Conservation (phyloP, 2,797 vertebrate genomes). For the Tolypeutes matacus region DNA sequence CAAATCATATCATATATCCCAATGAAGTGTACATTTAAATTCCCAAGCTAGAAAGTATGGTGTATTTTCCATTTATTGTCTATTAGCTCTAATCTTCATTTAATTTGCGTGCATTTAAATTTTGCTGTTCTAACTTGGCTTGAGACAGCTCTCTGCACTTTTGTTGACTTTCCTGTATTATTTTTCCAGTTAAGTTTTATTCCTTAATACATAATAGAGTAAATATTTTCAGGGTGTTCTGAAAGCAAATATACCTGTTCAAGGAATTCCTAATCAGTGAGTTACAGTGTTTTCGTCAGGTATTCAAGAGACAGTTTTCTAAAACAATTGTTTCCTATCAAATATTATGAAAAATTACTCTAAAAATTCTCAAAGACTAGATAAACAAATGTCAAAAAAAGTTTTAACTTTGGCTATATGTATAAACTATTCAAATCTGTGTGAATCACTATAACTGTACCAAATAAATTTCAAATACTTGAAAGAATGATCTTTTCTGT, state of each 20-base stretch:
- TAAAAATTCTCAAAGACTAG: constrained; percentile 22
- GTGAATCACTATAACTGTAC: background rate
- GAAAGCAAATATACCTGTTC: background rate
- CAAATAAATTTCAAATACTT: constrained; percentile 39
- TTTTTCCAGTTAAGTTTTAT: background rate
- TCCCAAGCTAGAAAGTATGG: background rate
- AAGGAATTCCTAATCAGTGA: background rate
- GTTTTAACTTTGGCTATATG: constrained; percentile 24
- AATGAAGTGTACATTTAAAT: constrained; percentile 22
- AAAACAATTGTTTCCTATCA: constrained; percentile 56
- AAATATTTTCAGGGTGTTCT: constrained; percentile 27
- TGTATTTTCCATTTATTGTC: background rate
- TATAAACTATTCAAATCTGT: constrained; percentile 46
- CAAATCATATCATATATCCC: background rate
- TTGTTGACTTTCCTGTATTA: constrained; percentile 21
- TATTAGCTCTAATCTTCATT: background rate
- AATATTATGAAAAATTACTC: constrained; percentile 37
- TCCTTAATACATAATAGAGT: background rate
- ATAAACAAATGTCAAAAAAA: constrained; percentile 56
- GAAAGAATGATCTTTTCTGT: background rate
- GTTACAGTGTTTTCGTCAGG: constrained; percentile 6
- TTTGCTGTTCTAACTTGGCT: background rate
- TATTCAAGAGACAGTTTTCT: constrained; percentile 3
- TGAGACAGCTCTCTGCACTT: background rate
- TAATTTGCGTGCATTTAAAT: background rate